Percentiles rank a stretch among this genome's conserved stretches.
phyloP scores from a whole-genome alignment of 2,888 invertebrate genomes.

The Noctua janthe region DNA sequence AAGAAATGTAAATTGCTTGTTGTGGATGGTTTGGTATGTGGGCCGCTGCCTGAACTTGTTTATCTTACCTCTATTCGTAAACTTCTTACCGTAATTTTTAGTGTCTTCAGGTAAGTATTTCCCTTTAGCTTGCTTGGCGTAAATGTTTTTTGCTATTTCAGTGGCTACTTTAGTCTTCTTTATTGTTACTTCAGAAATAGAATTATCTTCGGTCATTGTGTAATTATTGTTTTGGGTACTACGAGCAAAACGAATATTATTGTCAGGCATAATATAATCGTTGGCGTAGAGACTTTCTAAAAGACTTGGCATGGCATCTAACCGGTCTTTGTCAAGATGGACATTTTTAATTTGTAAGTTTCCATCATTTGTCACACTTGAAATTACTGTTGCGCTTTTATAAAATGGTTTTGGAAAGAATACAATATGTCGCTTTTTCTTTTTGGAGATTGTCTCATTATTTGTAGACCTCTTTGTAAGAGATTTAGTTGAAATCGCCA shows the following conservation, averaged over 20 bases:
- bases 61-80: conserved; percentile 29
- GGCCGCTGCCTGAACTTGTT: conserved; percentile 42
- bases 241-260: conserved; percentile 40
- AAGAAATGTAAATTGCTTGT: conserved; percentile 69
- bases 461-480: conserved; percentile 73
- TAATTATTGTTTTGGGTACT: conserved; percentile 61
- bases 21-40: conserved; percentile 55
- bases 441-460: conserved; percentile 59
- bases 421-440: conserved; percentile 65
- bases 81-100: conserved; percentile 27
- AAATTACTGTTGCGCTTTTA: conserved; percentile 66
- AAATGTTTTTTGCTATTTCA: conserved; percentile 9
- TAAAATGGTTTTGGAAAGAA: conserved; percentile 69
- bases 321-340: conserved; percentile 36
- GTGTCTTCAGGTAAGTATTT: conserved; percentile 40
- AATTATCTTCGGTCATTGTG: conserved; percentile 71
- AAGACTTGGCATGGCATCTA: conserved; percentile 72
- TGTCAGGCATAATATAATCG: conserved; percentile 67
- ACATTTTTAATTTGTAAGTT: conserved; percentile 31
- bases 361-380: conserved; percentile 51
- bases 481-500: conserved; percentile 77
- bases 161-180: conserved; percentile 21
- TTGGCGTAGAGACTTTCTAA: conserved; percentile 74
- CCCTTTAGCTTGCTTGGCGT: neutral
- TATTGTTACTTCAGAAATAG: conserved; percentile 20